phyloP scores from a whole-genome alignment of 2,797 vertebrate genomes.

The Bovichtus variegatus region DNA sequence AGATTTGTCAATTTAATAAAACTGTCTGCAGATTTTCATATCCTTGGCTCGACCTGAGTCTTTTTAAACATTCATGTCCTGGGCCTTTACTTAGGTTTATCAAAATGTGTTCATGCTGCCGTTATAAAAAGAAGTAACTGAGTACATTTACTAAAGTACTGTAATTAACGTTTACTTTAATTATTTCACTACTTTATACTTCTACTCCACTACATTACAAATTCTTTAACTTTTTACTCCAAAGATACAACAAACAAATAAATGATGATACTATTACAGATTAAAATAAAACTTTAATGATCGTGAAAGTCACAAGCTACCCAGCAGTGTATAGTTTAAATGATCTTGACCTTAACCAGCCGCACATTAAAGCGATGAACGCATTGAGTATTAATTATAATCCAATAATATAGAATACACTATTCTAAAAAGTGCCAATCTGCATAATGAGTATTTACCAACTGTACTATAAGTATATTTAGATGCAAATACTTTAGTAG shows the following conservation, averaged over 20 bases:
- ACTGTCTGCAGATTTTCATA: conserved; percentile 92
- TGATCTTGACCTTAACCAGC: not conserved
- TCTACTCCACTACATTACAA: too few relatives aligned
- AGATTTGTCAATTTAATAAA: conserved; percentile 97
- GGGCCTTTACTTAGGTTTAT: not conserved
- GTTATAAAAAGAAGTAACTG: not conserved
- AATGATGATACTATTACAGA: not conserved
- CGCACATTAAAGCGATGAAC: not conserved
- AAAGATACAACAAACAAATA: not conserved
- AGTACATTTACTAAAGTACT: not conserved
- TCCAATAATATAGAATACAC: too few relatives aligned
- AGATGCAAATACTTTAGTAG: too few relatives aligned
- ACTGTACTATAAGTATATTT: too few relatives aligned
- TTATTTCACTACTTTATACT: too few relatives aligned
- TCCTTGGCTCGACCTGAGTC: conserved; percentile 28
- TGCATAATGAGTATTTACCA: too few relatives aligned
- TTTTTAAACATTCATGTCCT: not conserved
- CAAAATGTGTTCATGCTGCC: not conserved
- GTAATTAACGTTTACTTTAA: too few relatives aligned
- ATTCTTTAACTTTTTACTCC: not conserved
- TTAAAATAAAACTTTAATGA: not conserved
- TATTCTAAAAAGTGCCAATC: too few relatives aligned
- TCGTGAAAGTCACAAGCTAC: not conserved
- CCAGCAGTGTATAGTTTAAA: not conserved
- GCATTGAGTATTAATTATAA: not conserved